Conservation (phyloP, 2,113 vertebrate genomes). For the Gnathonemus longibarbis region DNA sequence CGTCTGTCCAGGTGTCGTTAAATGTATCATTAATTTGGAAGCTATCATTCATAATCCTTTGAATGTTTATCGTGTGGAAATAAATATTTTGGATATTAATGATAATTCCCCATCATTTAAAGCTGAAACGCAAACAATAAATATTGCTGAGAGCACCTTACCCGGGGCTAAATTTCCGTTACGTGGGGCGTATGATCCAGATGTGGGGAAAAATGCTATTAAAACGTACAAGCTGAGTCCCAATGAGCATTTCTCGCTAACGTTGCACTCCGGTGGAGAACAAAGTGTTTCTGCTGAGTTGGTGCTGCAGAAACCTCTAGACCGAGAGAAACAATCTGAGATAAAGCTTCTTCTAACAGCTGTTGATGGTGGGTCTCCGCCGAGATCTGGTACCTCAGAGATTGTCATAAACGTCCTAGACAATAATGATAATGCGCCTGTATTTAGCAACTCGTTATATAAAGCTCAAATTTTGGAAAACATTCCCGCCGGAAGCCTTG, state of each 20-base stretch:
- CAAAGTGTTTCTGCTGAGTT: constrained; percentile 59
- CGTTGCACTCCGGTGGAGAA: constrained; percentile 52
- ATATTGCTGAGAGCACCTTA: constrained; percentile 57
- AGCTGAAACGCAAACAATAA: constrained; percentile 47
- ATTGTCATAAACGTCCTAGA: constrained; percentile 61
- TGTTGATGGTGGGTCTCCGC: constrained; percentile 53
- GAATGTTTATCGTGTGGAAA: constrained; percentile 59
- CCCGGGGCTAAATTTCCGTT: constrained; percentile 56
- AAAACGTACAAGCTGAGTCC: constrained; percentile 59
- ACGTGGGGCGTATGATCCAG: constrained; percentile 58
- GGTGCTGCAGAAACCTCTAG: constrained; percentile 62
- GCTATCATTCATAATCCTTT: constrained; percentile 59
- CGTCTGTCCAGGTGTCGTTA: constrained; percentile 42
- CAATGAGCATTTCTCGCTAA: constrained; percentile 54
- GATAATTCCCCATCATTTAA: constrained; percentile 68
- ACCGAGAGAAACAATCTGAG: constrained; percentile 52
- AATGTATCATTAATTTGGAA: constrained; percentile 53
- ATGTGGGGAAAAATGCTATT: constrained; percentile 56
- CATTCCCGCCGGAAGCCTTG: constrained; percentile 31
- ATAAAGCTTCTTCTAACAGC: constrained; percentile 49
- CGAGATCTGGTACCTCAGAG: constrained; percentile 48
- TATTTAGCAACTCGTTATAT: constrained; percentile 52
- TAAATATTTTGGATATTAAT: constrained; percentile 69
- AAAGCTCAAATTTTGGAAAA: constrained; percentile 57
- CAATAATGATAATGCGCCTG: constrained; percentile 65